These are phyloP conservation scores for Cyprinus carpio DNA, from an alignment of 2,113 vertebrate species.

Conservation along the genomic window DNA sequence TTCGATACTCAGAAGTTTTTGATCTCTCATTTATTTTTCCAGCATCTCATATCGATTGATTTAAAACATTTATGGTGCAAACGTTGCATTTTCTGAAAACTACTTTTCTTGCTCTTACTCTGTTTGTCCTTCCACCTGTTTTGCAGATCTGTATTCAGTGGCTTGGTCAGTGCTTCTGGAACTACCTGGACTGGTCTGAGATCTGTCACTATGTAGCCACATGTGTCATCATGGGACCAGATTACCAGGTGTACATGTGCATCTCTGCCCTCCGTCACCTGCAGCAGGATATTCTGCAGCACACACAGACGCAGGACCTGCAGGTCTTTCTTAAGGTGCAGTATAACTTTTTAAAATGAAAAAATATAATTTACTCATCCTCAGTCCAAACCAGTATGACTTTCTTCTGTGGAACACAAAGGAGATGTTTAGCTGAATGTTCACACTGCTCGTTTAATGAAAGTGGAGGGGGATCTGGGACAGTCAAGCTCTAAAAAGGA, in stretches of 20 bases:
- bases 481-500: background rate
- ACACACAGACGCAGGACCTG: conserved; percentile 87
- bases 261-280: conserved; percentile 89
- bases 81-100: background rate
- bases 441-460: background rate
- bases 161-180: conserved; percentile 97
- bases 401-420: background rate
- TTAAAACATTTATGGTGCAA: conserved; percentile 25
- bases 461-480: background rate
- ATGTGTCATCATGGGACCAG: conserved; percentile 88
- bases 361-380: background rate
- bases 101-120: background rate
- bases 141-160: conserved; percentile 91
- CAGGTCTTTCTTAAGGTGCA: conserved; percentile 94
- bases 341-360: background rate
- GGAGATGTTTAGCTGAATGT: background rate
- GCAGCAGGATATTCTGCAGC: conserved; percentile 86
- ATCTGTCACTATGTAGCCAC: conserved; percentile 89
- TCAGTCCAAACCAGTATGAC: background rate
- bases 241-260: conserved; percentile 94
- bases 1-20: background rate
- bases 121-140: background rate
- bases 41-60: conserved; percentile 14
- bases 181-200: conserved; percentile 94
- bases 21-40: background rate